A percentile compares a stretch with the other conserved stretches of the same genome.
phyloP scores from a whole-genome alignment of 2,113 vertebrate genomes.

The Paradoxurus hermaphroditus region DNA sequence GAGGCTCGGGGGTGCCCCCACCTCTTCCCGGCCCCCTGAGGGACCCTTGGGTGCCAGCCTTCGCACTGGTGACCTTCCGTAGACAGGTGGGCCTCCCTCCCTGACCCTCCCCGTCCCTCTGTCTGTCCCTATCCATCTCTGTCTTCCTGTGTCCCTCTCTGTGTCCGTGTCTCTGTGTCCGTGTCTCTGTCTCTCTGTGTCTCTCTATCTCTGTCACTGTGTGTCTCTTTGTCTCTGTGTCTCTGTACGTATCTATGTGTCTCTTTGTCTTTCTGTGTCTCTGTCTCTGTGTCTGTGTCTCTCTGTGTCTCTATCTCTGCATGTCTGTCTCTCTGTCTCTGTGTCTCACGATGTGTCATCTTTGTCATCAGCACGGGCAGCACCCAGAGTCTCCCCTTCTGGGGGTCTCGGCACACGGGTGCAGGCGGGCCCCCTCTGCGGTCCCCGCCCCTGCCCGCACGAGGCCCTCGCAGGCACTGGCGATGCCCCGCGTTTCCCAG shows the following conservation, averaged over 20 bases:
- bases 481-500: background rate
- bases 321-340: fast-evolving
- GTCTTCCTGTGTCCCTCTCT: background rate
- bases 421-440: background rate
- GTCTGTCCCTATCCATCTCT: background rate
- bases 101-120: too few species aligned
- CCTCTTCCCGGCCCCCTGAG: too few species aligned
- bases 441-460: background rate
- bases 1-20: too few species aligned
- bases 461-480: fast-evolving
- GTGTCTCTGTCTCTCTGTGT: background rate
- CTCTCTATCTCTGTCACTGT: too few species aligned
- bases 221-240: background rate
- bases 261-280: background rate
- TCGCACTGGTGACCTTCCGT: fast-evolving
- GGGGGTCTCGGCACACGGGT: fast-evolving
- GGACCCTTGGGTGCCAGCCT: too few species aligned
- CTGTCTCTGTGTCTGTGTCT: too few species aligned
- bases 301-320: too few species aligned
- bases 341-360: background rate
- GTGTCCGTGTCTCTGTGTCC: background rate
- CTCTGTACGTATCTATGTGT: fast-evolving
- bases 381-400: background rate
- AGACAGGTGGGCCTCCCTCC: background rate
- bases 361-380: background rate